phyloP scores from a whole-genome alignment of 2,888 invertebrate genomes.

The Drosophila rubida region DNA sequence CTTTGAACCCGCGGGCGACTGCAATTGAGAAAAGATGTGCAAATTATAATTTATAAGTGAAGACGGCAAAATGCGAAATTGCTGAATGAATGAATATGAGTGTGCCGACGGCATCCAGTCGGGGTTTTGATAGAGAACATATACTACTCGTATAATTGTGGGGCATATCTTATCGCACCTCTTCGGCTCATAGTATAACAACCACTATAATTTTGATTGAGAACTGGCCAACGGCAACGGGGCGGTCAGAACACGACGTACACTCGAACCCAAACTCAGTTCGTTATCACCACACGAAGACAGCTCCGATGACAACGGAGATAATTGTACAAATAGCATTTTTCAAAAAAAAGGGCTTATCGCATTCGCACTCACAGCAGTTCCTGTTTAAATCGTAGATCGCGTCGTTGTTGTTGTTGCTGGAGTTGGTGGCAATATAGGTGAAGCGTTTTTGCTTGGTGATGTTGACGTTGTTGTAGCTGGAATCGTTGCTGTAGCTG shows the following conservation, averaged over 20 bases:
- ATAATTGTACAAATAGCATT: conserved; percentile 1
- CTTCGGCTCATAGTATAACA: conserved; percentile 24
- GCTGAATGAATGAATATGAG: conserved; percentile 48
- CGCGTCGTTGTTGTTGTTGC: conserved; percentile 23
- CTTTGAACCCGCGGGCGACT: conserved; percentile 57
- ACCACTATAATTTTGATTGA: conserved; percentile 51
- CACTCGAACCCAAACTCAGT: conserved; percentile 33
- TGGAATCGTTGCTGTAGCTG: conserved; percentile 25
- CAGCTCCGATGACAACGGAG: conserved; percentile 7
- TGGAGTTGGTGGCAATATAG: neutral
- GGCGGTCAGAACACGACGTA: conserved; percentile 9
- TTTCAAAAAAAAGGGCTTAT: conserved; percentile 10
- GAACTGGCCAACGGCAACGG: conserved; percentile 4
- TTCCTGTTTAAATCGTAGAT: conserved; percentile 42
- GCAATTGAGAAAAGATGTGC: conserved; percentile 40
- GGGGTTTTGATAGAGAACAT: conserved; percentile 16
- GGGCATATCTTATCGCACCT: conserved; percentile 63
- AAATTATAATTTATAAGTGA: conserved; percentile 50
- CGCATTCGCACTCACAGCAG: conserved; percentile 64
- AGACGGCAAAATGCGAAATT: conserved; percentile 16
- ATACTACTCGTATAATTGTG: conserved; percentile 28
- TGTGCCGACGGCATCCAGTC: conserved; percentile 11
- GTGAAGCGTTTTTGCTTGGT: neutral
- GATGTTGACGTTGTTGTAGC: conserved; percentile 19
- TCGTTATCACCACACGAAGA: conserved; percentile 44